These are phyloP conservation scores for Ptychobarbus kaznakovi DNA, from an alignment of 2,797 vertebrate species.

Conservation along the genomic window DNA sequence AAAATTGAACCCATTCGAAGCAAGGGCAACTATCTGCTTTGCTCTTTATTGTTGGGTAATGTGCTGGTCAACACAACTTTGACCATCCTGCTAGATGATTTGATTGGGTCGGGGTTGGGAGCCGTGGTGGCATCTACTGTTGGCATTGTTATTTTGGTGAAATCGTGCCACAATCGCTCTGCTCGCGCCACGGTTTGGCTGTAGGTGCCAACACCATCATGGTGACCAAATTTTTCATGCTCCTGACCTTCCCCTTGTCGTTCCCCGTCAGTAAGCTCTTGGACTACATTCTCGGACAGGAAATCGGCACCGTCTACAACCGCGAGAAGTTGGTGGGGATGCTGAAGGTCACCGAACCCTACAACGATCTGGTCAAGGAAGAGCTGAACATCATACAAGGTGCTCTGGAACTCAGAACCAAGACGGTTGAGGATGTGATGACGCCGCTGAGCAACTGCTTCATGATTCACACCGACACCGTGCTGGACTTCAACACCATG, in stretches of 20 bases:
- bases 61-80: constrained; percentile 97
- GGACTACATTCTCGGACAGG: constrained; percentile 90
- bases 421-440: constrained; percentile 95
- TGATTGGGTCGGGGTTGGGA: constrained; percentile 90
- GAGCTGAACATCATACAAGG: constrained; percentile 99
- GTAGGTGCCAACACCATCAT: constrained; percentile 93
- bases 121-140: constrained; percentile 90
- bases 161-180: constrained; percentile 94
- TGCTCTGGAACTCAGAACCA: constrained; percentile 92
- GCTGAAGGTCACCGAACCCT: constrained; percentile 94
- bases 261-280: constrained; percentile 93
- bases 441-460: constrained; percentile 90
- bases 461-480: constrained; percentile 90
- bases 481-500: constrained; percentile 97
- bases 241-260: constrained; percentile 92
- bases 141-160: constrained; percentile 95
- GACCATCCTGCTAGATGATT: constrained; percentile 93
- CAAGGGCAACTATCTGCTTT: constrained; percentile 95
- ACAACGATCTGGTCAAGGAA: constrained; percentile 94
- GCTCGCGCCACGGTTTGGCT: constrained; percentile 93
- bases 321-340: constrained; percentile 96
- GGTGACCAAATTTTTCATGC: constrained; percentile 94
- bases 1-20: constrained; percentile 92
- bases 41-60: constrained; percentile 92
- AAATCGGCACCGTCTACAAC: constrained; percentile 97